A percentile compares a stretch with the other conserved stretches of the same genome.
phyloP scores from a whole-genome alignment of 2,113 vertebrate species.

The Paralichthys olivaceus region DNA sequence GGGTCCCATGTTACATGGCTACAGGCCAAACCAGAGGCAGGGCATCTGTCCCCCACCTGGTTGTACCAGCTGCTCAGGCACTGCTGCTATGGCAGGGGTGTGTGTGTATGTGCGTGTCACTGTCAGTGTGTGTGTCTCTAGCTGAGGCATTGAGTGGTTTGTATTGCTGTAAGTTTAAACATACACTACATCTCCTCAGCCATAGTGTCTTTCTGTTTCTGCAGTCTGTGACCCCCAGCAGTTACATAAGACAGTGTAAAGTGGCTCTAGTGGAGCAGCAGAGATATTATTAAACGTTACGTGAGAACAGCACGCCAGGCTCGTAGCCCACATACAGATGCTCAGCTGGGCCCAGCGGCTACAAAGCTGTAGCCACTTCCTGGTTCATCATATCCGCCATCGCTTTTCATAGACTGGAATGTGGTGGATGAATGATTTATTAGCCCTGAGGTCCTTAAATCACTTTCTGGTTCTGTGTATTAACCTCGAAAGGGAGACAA shows the following conservation, averaged over 20 bases:
- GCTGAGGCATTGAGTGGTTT: constrained; percentile 4
- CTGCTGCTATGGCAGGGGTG: constrained; percentile 51
- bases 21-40: constrained; percentile 73
- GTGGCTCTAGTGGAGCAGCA: constrained; percentile 29
- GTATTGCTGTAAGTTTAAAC: constrained; percentile 18
- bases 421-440: constrained; percentile 26
- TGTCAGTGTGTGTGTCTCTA: constrained; percentile 7
- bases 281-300: constrained; percentile 64
- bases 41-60: constrained; percentile 80
- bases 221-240: constrained; percentile 39
- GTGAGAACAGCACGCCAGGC: constrained; percentile 38
- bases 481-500: constrained; percentile 2
- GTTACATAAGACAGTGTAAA: constrained; percentile 57
- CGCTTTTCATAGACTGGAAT: constrained; percentile 17
- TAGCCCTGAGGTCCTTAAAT: not conserved
- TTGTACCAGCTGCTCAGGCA: constrained; percentile 72
- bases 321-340: constrained; percentile 43
- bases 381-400: constrained; percentile 3
- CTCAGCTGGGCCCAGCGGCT: constrained; percentile 31
- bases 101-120: constrained; percentile 16
- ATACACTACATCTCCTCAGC: constrained; percentile 14
- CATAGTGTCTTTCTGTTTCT: constrained; percentile 5
- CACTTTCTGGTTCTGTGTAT: constrained; percentile 25
- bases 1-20: constrained; percentile 68
- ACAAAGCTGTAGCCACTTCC: constrained; percentile 21